Evolutionary conservation across 2,797 vertebrate species (phyloP).

Genomic region (Melanotaenia nigrans): DNA sequence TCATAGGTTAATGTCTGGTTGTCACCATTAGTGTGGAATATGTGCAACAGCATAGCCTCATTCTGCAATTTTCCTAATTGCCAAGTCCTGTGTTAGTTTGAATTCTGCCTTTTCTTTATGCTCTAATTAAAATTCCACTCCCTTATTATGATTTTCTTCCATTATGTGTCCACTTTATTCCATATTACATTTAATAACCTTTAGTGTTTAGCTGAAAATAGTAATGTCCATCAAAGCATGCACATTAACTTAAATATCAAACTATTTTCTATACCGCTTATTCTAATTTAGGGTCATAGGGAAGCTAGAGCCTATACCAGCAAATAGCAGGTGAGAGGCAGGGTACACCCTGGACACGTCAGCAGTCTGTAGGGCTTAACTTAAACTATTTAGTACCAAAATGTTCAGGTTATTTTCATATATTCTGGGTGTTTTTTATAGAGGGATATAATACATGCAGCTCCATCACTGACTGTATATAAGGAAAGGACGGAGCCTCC

Average conservation of each 20-base stretch:
- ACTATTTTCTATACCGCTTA: too few relatives aligned
- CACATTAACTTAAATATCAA: background rate
- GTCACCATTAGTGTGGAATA: background rate
- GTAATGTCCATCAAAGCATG: background rate
- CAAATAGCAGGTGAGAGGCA: background rate
- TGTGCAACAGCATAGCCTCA: constrained; percentile 2
- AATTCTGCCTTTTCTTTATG: constrained; percentile 1
- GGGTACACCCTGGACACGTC: background rate
- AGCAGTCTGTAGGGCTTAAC: background rate
- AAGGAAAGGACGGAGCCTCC: too few relatives aligned
- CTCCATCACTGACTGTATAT: too few relatives aligned
- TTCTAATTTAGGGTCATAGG: background rate
- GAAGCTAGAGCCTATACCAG: background rate
- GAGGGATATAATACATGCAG: too few relatives aligned
- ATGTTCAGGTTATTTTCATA: background rate
- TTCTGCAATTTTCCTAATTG: constrained; percentile 12
- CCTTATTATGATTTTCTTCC: background rate
- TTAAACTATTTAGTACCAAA: background rate
- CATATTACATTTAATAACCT: background rate
- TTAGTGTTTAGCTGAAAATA: background rate
- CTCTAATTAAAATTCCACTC: background rate
- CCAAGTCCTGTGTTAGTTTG: background rate
- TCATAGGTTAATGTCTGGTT: constrained; percentile 24
- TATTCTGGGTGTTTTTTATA: background rate
- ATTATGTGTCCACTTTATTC: background rate